Percentiles rank a stretch among this genome's conserved stretches.
Conservation (phyloP, 1,140 invertebrate genomes). For the Rhagoletis zephyria region DNA sequence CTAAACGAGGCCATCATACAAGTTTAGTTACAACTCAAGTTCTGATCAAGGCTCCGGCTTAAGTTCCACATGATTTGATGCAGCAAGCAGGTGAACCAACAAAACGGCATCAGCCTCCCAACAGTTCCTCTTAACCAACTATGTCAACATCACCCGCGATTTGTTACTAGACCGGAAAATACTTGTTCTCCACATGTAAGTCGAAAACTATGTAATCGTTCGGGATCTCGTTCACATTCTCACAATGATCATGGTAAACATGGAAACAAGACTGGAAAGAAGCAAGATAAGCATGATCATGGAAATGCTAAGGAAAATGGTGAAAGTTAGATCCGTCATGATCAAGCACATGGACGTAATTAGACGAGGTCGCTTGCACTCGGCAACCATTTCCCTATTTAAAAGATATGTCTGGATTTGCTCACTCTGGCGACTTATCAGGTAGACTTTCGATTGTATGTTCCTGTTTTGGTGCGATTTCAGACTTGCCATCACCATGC, state of each 20-base stretch:
- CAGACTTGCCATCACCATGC: neutral
- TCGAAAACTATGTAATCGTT: neutral
- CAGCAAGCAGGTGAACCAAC: neutral
- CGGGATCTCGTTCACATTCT: neutral
- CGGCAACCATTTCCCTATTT: neutral
- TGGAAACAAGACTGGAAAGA: neutral
- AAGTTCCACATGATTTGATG: neutral
- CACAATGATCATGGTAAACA: neutral
- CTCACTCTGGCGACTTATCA: neutral
- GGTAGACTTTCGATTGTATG: neutral
- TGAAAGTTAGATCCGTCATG: too few relatives aligned
- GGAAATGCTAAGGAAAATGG: too few relatives aligned
- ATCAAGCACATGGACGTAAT: neutral
- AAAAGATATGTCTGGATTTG: neutral
- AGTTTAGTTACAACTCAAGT: constrained; percentile 3
- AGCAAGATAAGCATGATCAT: neutral
- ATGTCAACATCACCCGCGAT: neutral
- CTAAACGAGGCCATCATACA: neutral
- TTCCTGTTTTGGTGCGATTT: neutral
- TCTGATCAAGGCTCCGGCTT: neutral
- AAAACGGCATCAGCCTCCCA: neutral
- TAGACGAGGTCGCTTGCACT: neutral
- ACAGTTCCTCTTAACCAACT: neutral
- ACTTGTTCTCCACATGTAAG: neutral
- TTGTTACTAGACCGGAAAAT: neutral